Evolutionary conservation across 2,797 vertebrate species (phyloP), one percentile per base, ranked within the genome.

Genomic region (Smutsia gigantea): DNA sequence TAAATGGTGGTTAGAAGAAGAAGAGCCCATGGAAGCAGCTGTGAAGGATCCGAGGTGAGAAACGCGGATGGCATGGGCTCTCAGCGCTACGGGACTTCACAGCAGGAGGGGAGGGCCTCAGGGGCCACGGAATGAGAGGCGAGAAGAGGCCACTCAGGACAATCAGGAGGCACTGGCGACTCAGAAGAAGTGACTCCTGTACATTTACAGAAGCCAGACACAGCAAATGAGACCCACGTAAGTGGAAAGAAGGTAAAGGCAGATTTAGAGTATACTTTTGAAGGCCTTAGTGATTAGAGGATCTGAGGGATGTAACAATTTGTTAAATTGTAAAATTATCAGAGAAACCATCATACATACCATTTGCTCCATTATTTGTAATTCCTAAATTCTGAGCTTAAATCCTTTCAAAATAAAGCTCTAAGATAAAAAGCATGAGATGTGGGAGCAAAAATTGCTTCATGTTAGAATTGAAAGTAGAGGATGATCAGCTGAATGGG

Each of bases 391-490:
- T 85, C 63, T 74, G 27, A 87, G 21, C 31, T 96, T 92, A 90
- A 94, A 66, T n/a, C 18, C 37, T 93, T 94, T 79, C 13, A 87
- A 87, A 95, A 63, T 29, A 78, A 96, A 72, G 34, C 68, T 18
- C 59, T 53, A 49, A 84, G 46, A 46, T 66, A 82, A 91, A 90
- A 93, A 77, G 19, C 21, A 79, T 64, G 21, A 68, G 25, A 87
- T 25, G 51, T 10, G 14, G n/a, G 25, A 90, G 63, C 71, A 95
- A 94, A 94, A 86, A 71, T 7, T 68, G 19, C 25, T 93, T 94
- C 61, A 42, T 34, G 5, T 68, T 87, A 86, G 61, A 94, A 83
- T 74, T 68, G 59, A 91, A 95, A 93, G 69, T 8, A 93, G 63
- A 63, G 27, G 71, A 75, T 29, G 68, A 93, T 72, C 19, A 93